phyloP scores from a whole-genome alignment of 1,140 invertebrate genomes.

The Gonatopus flavifemur region DNA sequence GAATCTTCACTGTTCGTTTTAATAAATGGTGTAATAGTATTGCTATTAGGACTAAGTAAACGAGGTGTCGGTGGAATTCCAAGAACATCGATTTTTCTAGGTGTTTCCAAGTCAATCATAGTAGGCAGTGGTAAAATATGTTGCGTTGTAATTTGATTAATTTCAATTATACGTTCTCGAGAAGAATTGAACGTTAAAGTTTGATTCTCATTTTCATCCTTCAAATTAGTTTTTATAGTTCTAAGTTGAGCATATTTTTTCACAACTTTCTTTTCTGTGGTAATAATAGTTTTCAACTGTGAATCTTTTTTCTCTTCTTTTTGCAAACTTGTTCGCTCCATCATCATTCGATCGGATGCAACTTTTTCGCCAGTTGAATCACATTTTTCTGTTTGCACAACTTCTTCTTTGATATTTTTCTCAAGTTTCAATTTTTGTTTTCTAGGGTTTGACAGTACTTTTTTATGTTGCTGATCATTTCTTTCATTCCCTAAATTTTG shows the following conservation, averaged over 20 bases:
- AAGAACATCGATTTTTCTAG: slow-evolving; percentile 37
- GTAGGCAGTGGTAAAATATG: slow-evolving; percentile 21
- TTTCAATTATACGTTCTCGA: not conserved
- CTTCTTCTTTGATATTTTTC: too few species aligned
- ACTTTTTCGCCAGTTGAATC: too few species aligned
- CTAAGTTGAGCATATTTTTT: slow-evolving; percentile 49
- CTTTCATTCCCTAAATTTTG: too few species aligned
- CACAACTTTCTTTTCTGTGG: slow-evolving; percentile 27
- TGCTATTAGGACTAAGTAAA: slow-evolving; percentile 44
- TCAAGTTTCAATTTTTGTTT: too few species aligned
- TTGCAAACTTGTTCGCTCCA: too few species aligned
- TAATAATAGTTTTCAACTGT: too few species aligned
- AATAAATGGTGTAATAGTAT: slow-evolving; percentile 25
- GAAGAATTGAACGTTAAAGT: not conserved
- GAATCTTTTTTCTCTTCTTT: too few species aligned
- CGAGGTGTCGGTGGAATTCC: slow-evolving; percentile 50
- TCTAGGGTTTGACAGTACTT: too few species aligned
- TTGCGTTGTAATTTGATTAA: not conserved
- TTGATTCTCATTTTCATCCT: not conserved
- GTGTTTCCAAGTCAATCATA: slow-evolving; percentile 41
- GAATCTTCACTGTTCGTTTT: slow-evolving; percentile 31
- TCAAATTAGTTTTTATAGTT: slow-evolving; percentile 33
- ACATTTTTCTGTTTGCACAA: too few species aligned
- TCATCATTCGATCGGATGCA: too few species aligned
- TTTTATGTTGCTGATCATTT: too few species aligned